Evolutionary conservation across 2,888 invertebrate genomes (phyloP).

Genomic region (Dryadula phaetusa): DNA sequence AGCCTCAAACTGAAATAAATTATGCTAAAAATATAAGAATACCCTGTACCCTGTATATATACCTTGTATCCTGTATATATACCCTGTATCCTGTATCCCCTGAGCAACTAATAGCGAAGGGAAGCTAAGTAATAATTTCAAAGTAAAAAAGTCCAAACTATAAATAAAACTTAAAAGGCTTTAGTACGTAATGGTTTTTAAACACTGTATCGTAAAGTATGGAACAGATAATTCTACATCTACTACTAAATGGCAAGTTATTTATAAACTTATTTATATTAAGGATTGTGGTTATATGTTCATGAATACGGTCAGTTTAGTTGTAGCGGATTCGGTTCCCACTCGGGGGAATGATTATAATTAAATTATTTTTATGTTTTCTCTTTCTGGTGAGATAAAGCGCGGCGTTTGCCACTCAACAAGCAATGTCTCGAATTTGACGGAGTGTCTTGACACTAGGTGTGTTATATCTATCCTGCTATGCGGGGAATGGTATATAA

Average conservation of each 20-base stretch:
- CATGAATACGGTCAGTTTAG: too few species aligned
- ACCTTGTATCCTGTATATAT: too few species aligned
- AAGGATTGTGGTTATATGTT: too few species aligned
- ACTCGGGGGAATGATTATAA: too few species aligned
- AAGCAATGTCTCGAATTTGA: not conserved
- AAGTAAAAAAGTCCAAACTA: not conserved
- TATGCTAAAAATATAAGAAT: not conserved
- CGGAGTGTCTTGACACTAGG: not conserved
- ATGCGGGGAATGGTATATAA: too few species aligned
- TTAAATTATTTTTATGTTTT: not conserved
- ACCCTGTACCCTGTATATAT: not conserved
- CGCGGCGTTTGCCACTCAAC: too few species aligned
- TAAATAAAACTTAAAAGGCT: slow-evolving; percentile 2
- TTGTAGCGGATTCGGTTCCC: too few species aligned
- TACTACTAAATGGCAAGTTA: too few species aligned
- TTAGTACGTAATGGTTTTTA: slow-evolving; percentile 6
- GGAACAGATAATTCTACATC: not conserved
- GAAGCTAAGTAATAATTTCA: not conserved
- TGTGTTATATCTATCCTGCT: not conserved
- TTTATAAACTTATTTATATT: too few species aligned
- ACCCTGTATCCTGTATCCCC: not conserved
- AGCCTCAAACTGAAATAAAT: not conserved
- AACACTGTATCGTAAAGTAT: not conserved
- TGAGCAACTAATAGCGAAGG: not conserved
- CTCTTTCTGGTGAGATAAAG: too few species aligned